phyloP scores from a whole-genome alignment of 2,888 invertebrate genomes.

The Catocala sponsa region DNA sequence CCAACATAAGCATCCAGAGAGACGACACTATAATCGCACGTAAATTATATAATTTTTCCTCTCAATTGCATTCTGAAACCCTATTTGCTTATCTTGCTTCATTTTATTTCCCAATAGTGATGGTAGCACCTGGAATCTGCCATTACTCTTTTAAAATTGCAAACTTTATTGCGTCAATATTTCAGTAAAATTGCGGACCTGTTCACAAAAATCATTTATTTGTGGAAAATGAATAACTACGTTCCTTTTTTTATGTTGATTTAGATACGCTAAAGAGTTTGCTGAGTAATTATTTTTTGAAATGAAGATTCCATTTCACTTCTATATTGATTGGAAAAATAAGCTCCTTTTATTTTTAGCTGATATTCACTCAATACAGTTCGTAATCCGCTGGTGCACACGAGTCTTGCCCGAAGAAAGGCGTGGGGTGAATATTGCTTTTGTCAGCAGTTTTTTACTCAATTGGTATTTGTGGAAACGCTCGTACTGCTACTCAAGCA shows the following conservation, averaged over 20 bases:
- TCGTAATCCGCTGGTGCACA: neutral
- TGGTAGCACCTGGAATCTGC: constrained; percentile 74
- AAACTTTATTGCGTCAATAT: constrained; percentile 75
- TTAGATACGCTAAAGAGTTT: neutral
- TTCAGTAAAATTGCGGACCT: constrained; percentile 69
- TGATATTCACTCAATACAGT: constrained; percentile 25
- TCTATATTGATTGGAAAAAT: neutral
- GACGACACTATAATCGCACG: constrained; percentile 14
- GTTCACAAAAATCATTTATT: constrained; percentile 65
- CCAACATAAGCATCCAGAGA: neutral
- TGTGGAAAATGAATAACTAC: constrained; percentile 45
- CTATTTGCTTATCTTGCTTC: constrained; percentile 65
- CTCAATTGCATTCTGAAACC: constrained; percentile 43
- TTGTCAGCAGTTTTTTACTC: neutral
- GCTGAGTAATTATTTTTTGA: neutral
- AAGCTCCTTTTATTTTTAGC: constrained; percentile 51
- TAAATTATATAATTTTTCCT: constrained; percentile 39
- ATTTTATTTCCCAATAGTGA: constrained; percentile 76
- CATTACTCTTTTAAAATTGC: constrained; percentile 79
- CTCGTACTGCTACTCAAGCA: neutral
- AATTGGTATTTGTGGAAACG: neutral
- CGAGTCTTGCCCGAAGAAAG: neutral
- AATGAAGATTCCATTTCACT: neutral
- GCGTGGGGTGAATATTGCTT: neutral
- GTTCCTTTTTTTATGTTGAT: constrained; percentile 1